Percentiles rank a stretch among this genome's conserved stretches.
Conservation (phyloP, 2,113 vertebrate species). For the Tachycineta bicolor region DNA sequence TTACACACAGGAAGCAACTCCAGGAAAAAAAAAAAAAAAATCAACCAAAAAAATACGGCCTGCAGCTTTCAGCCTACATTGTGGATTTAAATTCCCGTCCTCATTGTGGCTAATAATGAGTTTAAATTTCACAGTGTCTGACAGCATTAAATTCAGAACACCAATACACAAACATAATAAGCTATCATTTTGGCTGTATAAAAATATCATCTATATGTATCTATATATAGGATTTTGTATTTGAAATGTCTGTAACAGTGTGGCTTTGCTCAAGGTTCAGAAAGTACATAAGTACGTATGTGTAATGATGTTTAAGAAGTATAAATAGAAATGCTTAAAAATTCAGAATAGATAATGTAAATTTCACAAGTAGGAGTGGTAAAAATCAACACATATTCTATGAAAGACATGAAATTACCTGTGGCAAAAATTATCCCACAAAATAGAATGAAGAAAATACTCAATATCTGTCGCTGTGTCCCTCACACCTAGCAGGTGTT, state of each 20-base stretch:
- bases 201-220: neutral
- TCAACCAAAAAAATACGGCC: neutral
- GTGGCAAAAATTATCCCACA: neutral
- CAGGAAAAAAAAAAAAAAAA: neutral
- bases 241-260: neutral
- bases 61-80: neutral
- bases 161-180: neutral
- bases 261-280: neutral
- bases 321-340: neutral
- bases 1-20: neutral
- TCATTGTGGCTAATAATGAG: conserved; percentile 11
- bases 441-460: neutral
- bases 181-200: neutral
- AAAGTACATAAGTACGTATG: neutral
- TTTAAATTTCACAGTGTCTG: conserved; percentile 36
- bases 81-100: neutral
- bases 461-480: neutral
- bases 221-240: neutral
- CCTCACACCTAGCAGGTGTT: too few relatives aligned
- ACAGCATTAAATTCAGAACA: conserved; percentile 16
- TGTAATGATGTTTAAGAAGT: neutral
- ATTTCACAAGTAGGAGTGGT: neutral
- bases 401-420: neutral
- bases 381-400: neutral
- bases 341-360: neutral